Conservation (phyloP, 2,113 vertebrate species). For the Aythya baeri region DNA sequence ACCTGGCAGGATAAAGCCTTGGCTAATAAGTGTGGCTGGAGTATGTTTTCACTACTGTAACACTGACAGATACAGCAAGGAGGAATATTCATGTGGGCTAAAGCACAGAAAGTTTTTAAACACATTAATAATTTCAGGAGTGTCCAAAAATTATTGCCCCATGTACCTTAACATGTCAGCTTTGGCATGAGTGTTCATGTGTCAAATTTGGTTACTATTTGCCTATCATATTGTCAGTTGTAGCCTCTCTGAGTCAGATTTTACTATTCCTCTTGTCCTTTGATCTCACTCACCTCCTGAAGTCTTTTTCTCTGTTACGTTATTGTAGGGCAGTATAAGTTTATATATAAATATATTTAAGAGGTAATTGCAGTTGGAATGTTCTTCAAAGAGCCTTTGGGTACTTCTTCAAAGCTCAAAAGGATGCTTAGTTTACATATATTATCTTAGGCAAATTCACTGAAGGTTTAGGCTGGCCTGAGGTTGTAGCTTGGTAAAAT, state of each 20-base stretch:
- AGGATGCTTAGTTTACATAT: not conserved
- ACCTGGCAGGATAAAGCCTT: not conserved
- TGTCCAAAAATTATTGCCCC: not conserved
- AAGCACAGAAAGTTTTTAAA: not conserved
- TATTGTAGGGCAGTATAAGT: not conserved
- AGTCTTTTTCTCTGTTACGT: not conserved
- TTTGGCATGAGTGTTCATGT: not conserved
- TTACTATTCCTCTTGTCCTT: not conserved
- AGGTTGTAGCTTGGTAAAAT: not conserved
- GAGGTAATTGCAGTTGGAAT: not conserved
- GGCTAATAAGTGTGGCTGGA: not conserved
- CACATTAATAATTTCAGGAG: not conserved
- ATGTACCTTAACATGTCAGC: not conserved
- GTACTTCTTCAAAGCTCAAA: conserved; percentile 28
- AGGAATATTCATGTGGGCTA: not conserved
- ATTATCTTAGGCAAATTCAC: conserved; percentile 6
- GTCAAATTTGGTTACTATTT: not conserved
- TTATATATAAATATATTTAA: conserved; percentile 32
- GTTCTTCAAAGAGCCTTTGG: conserved; percentile 30
- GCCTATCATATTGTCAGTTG: not conserved
- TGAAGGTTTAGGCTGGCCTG: not conserved
- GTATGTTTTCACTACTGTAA: not conserved
- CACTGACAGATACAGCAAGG: not conserved
- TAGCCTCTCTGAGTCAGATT: not conserved
- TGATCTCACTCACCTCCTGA: conserved; percentile 27